phyloP scores from a whole-genome alignment of 2,888 invertebrate genomes.

The Actias luna region DNA sequence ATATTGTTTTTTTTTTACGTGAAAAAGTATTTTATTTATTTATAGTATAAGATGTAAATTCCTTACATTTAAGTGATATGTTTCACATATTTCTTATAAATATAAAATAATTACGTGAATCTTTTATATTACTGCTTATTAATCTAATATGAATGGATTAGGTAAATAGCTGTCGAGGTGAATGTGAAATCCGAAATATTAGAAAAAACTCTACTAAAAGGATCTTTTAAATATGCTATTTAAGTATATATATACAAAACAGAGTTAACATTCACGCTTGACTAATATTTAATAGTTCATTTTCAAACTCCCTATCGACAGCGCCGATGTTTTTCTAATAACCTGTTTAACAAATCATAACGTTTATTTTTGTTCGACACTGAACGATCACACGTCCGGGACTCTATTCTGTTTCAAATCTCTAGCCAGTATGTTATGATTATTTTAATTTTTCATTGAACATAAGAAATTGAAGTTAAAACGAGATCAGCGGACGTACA shows the following conservation, averaged over 20 bases:
- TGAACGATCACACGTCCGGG: conserved; percentile 74
- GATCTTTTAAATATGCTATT: background rate
- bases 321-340: conserved; percentile 74
- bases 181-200: background rate
- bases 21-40: no score
- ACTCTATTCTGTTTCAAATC: conserved; percentile 78
- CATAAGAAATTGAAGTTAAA: conserved; percentile 51
- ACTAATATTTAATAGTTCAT: conserved; percentile 53
- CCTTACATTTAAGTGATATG: no score
- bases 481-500: conserved; percentile 42
- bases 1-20: background rate
- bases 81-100: background rate
- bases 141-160: background rate
- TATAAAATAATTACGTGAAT: background rate
- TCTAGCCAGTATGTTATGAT: conserved; percentile 66
- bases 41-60: no score
- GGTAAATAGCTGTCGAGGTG: background rate
- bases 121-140: background rate
- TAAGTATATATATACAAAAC: conserved; percentile 5
- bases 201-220: background rate
- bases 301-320: conserved; percentile 62
- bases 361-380: conserved; percentile 75
- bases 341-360: conserved; percentile 76
- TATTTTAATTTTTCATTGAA: conserved; percentile 70
- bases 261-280: conserved; percentile 37